Conservation (phyloP, 2,888 invertebrate genomes). For the Oscheius sp. region DNA sequence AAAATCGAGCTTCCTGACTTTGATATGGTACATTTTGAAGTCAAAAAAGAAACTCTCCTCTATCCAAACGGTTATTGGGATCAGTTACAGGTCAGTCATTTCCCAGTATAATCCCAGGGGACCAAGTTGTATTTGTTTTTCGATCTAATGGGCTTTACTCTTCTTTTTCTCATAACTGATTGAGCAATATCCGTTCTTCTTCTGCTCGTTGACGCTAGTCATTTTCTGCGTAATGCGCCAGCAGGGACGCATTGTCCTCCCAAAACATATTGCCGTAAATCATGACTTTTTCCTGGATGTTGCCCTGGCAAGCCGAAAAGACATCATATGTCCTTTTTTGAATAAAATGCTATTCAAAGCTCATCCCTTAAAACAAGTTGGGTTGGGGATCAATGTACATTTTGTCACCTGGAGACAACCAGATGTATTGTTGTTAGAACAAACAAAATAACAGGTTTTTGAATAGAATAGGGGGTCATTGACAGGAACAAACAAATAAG, state of each 20-base stretch:
- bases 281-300: conserved; percentile 30
- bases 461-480: background rate
- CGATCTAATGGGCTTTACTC: background rate
- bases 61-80: conserved; percentile 71
- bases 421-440: too few relatives aligned
- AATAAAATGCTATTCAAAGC: conserved; percentile 17
- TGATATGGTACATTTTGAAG: conserved; percentile 69
- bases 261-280: conserved; percentile 28
- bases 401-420: background rate
- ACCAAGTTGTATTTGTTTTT: background rate
- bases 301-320: conserved; percentile 32
- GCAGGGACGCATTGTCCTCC: conserved; percentile 30
- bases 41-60: conserved; percentile 58
- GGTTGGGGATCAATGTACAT: background rate
- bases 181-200: conserved; percentile 29
- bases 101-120: background rate
- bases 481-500: too few relatives aligned
- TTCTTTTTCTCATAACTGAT: conserved; percentile 13
- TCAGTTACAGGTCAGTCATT: conserved; percentile 52
- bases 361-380: conserved; percentile 3
- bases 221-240: conserved; percentile 30
- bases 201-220: conserved; percentile 30
- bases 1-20: conserved; percentile 72
- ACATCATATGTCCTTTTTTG: conserved; percentile 23
- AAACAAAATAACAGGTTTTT: background rate